phyloP scores from a whole-genome alignment of 2,113 vertebrate genomes.

The Melanocharis versteri region DNA sequence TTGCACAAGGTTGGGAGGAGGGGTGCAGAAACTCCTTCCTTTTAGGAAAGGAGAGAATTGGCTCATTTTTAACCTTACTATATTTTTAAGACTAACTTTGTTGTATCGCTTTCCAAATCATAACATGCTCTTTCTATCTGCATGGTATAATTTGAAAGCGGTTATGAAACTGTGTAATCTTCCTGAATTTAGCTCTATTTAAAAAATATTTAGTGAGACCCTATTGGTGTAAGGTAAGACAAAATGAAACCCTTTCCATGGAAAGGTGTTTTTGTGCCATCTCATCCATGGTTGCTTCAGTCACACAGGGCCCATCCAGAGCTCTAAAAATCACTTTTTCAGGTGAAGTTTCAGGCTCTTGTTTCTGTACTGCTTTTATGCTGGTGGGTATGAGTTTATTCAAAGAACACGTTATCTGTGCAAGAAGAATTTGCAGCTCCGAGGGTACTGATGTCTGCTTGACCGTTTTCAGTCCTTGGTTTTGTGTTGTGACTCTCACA shows the following conservation, averaged over 20 bases:
- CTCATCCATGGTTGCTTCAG: background rate
- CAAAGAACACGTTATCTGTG: background rate
- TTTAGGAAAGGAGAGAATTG: background rate
- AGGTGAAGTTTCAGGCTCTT: background rate
- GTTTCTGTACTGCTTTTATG: background rate
- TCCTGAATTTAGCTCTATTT: background rate
- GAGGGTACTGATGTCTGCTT: background rate
- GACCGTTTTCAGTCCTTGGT: background rate
- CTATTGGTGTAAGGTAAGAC: background rate
- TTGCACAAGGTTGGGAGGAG: background rate
- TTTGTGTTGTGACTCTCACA: background rate
- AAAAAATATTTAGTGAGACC: background rate
- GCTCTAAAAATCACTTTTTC: background rate
- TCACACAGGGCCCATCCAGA: background rate
- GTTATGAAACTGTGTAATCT: background rate
- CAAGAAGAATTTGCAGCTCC: background rate
- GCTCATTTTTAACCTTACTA: background rate
- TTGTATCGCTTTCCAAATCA: background rate
- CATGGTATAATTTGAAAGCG: background rate
- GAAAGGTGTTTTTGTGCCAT: background rate
- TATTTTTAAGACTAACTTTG: background rate
- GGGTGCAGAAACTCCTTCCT: background rate
- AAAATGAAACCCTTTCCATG: background rate
- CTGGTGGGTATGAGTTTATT: background rate
- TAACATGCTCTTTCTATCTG: background rate